Conservation (phyloP, 2,797 vertebrate genomes). For the Ibycter americanus region DNA sequence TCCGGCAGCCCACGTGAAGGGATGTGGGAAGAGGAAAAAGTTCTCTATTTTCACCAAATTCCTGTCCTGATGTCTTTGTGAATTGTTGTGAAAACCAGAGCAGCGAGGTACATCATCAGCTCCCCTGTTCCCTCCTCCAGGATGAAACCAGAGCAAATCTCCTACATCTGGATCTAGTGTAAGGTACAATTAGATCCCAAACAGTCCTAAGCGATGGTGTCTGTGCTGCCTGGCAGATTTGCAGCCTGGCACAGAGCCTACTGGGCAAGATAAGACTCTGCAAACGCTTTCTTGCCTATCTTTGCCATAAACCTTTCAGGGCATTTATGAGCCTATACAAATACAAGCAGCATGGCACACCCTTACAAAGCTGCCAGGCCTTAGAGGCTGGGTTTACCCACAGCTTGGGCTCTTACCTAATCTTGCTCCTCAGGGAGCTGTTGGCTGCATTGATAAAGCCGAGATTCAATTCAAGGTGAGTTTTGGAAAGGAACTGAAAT, state of each 20-base stretch:
- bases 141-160: not conserved
- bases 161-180: rapidly evolving
- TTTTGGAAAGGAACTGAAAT: not conserved
- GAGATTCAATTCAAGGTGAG: not conserved
- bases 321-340: not conserved
- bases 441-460: not conserved
- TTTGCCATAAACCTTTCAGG: not conserved
- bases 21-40: not conserved
- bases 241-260: not conserved
- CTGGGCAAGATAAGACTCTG: not conserved
- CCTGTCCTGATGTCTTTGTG: not conserved
- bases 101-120: rapidly evolving
- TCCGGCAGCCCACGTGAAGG: not conserved
- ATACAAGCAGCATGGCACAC: not conserved
- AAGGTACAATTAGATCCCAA: not conserved
- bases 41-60: not conserved
- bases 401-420: not conserved
- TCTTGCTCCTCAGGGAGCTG: not conserved
- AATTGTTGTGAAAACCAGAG: not conserved
- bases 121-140: not conserved
- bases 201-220: not conserved
- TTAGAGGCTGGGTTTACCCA: not conserved
- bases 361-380: not conserved
- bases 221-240: not conserved
- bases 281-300: not conserved